Percentiles rank a stretch among this genome's conserved stretches.
Conservation (phyloP, 2,888 invertebrate genomes). For the Cephus rjabovi region DNA sequence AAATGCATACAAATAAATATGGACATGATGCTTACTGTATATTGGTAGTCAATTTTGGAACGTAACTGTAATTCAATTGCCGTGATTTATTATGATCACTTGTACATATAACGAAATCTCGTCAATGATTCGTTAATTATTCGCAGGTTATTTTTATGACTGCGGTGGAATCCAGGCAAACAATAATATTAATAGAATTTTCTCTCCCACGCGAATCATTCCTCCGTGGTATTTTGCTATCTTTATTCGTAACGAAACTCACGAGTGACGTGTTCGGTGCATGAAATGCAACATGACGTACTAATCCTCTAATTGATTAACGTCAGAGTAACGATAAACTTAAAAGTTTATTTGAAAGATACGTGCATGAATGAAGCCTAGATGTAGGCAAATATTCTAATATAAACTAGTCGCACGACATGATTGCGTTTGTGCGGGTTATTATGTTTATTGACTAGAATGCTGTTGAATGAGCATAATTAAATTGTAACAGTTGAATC, state of each 20-base stretch:
- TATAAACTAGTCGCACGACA: not conserved
- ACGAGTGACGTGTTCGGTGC: not conserved
- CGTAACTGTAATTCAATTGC: not conserved
- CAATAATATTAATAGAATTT: not conserved
- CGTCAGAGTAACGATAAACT: not conserved
- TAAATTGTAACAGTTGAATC: not conserved
- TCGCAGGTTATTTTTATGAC: not conserved
- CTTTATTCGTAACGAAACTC: not conserved
- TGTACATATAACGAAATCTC: conserved; percentile 5
- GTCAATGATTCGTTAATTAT: not conserved
- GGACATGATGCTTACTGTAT: not conserved
- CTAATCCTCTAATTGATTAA: not conserved
- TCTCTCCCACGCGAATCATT: not conserved
- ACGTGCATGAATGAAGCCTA: not conserved
- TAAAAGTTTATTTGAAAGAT: not conserved
- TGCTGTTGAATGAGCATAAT: not conserved
- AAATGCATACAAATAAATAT: conserved; percentile 17
- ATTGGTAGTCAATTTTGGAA: not conserved
- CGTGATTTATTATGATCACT: not conserved
- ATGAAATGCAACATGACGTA: not conserved
- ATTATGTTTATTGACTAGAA: not conserved
- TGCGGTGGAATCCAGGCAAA: not conserved
- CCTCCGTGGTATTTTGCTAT: not conserved
- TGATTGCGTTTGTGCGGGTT: not conserved
- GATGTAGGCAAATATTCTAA: not conserved